Evolutionary conservation across 1,140 invertebrate genomes (phyloP).

Genomic region (Archivesica marissinica): DNA sequence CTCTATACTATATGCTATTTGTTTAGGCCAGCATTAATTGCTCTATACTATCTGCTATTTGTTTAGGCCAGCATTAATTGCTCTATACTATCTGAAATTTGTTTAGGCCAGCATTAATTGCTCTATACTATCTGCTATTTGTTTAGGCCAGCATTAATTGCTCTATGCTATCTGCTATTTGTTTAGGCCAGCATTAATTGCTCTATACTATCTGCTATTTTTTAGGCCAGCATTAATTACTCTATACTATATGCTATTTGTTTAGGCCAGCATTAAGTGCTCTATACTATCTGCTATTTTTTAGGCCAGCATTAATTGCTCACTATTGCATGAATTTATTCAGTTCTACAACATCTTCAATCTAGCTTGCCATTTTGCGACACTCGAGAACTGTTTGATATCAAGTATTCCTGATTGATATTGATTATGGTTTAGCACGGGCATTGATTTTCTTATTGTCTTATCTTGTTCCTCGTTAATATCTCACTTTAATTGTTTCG

Average conservation of each 20-base stretch:
- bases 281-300: background rate
- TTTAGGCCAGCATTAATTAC: no score
- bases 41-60: no score
- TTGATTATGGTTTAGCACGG: slow-evolving; percentile 34
- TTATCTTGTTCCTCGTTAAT: slow-evolving; percentile 24
- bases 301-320: background rate
- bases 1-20: no score
- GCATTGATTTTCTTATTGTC: slow-evolving; percentile 32
- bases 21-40: no score
- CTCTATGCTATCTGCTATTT: no score
- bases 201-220: no score
- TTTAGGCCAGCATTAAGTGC: no score
- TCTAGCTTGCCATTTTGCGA: background rate
- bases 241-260: no score
- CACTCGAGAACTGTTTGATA: slow-evolving; percentile 5
- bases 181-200: no score
- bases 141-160: background rate
- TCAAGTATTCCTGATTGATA: slow-evolving; percentile 9
- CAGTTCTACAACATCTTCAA: slow-evolving; percentile 4
- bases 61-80: no score
- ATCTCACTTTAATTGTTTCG: slow-evolving; percentile 22
- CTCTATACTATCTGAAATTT: no score
- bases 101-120: no score
- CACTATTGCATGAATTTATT: background rate
- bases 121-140: background rate